Evolutionary conservation across 2,113 vertebrate species (phyloP).

Genomic region (Paraplagusia blochii): DNA sequence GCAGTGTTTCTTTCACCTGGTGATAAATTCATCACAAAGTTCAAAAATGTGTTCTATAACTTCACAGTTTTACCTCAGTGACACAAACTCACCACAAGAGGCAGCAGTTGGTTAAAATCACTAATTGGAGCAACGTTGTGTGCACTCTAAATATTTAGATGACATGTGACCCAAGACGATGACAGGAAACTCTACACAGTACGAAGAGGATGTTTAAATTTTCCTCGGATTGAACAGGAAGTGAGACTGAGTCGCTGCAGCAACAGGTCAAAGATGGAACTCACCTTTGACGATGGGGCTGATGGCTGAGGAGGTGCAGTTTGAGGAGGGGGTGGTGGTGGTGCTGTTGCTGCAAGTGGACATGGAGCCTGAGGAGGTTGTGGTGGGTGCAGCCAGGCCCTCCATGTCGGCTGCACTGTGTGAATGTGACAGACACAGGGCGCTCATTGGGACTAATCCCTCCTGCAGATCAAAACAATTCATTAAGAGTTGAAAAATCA

Average conservation of each 20-base stretch:
- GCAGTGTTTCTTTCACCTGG: too few species aligned
- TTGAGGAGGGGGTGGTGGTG: constrained; percentile 52
- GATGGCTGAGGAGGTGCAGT: constrained; percentile 59
- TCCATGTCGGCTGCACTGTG: constrained; percentile 98
- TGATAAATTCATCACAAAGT: too few species aligned
- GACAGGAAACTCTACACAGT: constrained; percentile 8
- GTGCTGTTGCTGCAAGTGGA: constrained; percentile 6
- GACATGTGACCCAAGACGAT: background rate
- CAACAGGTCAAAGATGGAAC: background rate
- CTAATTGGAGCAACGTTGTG: background rate
- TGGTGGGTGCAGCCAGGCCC: constrained; percentile 80
- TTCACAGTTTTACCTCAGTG: too few species aligned
- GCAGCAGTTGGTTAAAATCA: too few species aligned
- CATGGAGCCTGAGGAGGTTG: constrained; percentile 29
- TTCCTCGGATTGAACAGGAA: constrained; percentile 54
- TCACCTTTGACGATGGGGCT: constrained; percentile 81
- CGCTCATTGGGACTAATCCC: constrained; percentile 89
- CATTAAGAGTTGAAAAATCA: too few species aligned
- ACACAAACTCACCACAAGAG: too few species aligned
- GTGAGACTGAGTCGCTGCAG: constrained; percentile 25
- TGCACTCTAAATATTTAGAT: constrained; percentile 28
- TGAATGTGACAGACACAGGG: constrained; percentile 92
- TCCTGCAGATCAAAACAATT: constrained; percentile 71
- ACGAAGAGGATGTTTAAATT: constrained; percentile 58
- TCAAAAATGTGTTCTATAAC: too few species aligned